Evolutionary conservation across 2,113 vertebrate species (phyloP).

Genomic region (Bubalus kerabau): DNA sequence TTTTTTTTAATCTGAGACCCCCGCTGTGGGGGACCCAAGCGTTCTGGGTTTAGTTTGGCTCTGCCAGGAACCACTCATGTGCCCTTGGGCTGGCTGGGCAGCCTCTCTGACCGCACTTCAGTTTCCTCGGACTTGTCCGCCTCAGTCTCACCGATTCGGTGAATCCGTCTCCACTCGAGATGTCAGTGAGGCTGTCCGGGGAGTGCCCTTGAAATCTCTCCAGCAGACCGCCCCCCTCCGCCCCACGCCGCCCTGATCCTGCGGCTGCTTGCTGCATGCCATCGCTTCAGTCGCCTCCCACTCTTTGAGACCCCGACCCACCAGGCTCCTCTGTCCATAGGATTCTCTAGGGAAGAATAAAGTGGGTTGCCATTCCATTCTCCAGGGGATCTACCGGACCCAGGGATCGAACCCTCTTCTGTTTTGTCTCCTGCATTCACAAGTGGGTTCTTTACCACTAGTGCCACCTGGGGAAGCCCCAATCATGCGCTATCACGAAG

Average conservation of each 20-base stretch:
- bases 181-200: not conserved
- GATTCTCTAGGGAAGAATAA: not conserved
- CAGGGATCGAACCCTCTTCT: not conserved
- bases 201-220: not conserved
- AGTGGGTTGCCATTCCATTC: not conserved
- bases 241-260: rapidly evolving
- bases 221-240: rapidly evolving
- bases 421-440: not conserved
- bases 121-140: not conserved
- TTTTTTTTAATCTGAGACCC: not conserved
- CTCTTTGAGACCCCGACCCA: not conserved
- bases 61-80: not conserved
- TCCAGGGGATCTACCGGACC: not conserved
- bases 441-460: not conserved
- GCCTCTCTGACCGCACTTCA: not conserved
- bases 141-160: not conserved
- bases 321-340: not conserved
- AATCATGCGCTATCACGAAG: not conserved
- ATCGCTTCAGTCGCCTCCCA: not conserved
- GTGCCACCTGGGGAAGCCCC: not conserved
- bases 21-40: not conserved
- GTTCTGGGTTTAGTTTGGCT: not conserved
- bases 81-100: not conserved
- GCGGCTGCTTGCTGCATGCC: not conserved
- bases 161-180: not conserved